Conservation (phyloP, 1,140 invertebrate genomes). For the Aricia agestis region DNA sequence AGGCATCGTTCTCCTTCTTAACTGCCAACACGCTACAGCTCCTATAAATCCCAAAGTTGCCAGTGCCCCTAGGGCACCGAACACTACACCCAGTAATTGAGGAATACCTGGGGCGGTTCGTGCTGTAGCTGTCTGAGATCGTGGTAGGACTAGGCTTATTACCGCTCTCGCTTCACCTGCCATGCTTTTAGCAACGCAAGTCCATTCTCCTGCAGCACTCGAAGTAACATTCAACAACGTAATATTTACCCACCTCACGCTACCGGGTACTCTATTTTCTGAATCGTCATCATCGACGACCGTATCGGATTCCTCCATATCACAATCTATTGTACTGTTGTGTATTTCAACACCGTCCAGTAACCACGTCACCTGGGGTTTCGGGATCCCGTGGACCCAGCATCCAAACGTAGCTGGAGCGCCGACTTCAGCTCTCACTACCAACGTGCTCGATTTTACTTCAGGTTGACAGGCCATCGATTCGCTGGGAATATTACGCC, state of each 20-base stretch:
- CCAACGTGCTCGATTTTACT: slow-evolving; percentile 62
- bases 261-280: slow-evolving; percentile 58
- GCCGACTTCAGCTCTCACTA: slow-evolving; percentile 68
- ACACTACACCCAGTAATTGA: slow-evolving; percentile 66
- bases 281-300: slow-evolving; percentile 54
- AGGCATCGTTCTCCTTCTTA: slow-evolving; percentile 77
- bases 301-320: slow-evolving; percentile 66
- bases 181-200: slow-evolving; percentile 66
- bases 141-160: slow-evolving; percentile 65
- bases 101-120: slow-evolving; percentile 68
- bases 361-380: slow-evolving; percentile 89
- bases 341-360: slow-evolving; percentile 80
- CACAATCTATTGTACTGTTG: slow-evolving; percentile 62
- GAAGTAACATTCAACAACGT: slow-evolving; percentile 69
- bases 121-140: slow-evolving; percentile 61
- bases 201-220: slow-evolving; percentile 69
- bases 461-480: slow-evolving; percentile 66
- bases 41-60: slow-evolving; percentile 61
- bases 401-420: slow-evolving; percentile 83
- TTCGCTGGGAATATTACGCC: slow-evolving; percentile 59
- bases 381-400: slow-evolving; percentile 87
- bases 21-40: slow-evolving; percentile 62
- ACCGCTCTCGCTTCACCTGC: slow-evolving; percentile 64
- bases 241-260: slow-evolving; percentile 71
- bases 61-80: slow-evolving; percentile 62